phyloP scores from a whole-genome alignment of 2,888 invertebrate species.

The Malacosoma neustria region DNA sequence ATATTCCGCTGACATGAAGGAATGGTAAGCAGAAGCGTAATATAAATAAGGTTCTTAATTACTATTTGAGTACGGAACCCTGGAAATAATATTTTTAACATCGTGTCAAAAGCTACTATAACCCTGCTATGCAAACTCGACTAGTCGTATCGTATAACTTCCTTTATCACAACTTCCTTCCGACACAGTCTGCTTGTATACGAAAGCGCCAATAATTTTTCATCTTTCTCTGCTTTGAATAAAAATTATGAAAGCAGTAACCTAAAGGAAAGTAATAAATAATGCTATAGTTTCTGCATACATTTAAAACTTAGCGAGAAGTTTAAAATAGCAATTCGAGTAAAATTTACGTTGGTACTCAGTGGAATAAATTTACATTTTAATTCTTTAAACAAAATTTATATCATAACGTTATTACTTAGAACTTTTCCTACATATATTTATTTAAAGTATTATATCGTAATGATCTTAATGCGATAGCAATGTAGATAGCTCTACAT shows the following conservation, averaged over 20 bases:
- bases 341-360: slow-evolving; percentile 20
- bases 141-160: slow-evolving; percentile 40
- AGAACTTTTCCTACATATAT: too few species aligned
- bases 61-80: too few species aligned
- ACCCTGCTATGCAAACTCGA: slow-evolving; percentile 15
- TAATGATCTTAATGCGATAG: too few species aligned
- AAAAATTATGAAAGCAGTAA: slow-evolving; percentile 29
- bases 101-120: not conserved
- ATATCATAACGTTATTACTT: too few species aligned
- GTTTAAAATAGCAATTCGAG: slow-evolving; percentile 26
- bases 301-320: slow-evolving; percentile 25
- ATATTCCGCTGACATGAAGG: too few species aligned
- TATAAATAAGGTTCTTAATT: too few species aligned
- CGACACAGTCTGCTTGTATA: slow-evolving; percentile 7
- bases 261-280: slow-evolving; percentile 43
- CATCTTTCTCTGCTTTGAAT: slow-evolving; percentile 32
- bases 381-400: too few species aligned
- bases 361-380: slow-evolving; percentile 28
- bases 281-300: slow-evolving; percentile 35
- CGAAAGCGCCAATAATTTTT: slow-evolving; percentile 20
- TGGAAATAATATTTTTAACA: not conserved
- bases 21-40: too few species aligned
- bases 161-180: slow-evolving; percentile 44
- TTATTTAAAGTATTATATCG: too few species aligned
- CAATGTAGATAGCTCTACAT: too few species aligned